phyloP scores from a whole-genome alignment of 2,113 vertebrate species.

The Aphyosemion australe region DNA sequence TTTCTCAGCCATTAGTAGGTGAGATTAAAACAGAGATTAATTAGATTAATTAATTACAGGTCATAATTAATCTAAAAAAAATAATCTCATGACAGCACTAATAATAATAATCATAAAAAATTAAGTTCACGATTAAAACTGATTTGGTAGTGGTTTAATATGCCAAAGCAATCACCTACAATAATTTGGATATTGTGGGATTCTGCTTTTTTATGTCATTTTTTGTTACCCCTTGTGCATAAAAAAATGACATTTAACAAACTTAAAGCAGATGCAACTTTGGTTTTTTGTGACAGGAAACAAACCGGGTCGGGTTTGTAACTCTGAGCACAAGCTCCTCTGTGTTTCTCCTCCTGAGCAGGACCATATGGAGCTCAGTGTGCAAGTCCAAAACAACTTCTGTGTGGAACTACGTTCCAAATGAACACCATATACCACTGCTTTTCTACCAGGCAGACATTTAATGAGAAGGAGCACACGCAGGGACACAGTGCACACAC shows the following conservation, averaged over 20 bases:
- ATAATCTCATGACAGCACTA: no score
- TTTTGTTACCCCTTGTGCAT: neutral
- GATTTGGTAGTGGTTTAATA: no score
- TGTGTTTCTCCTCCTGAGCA: conserved; percentile 50
- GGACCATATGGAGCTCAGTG: conserved; percentile 66
- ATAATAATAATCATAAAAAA: no score
- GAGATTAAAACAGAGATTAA: no score
- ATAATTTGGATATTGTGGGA: neutral
- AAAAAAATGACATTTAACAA: conserved; percentile 10
- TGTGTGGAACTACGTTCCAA: conserved; percentile 42
- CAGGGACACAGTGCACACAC: conserved; percentile 12
- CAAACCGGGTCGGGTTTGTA: conserved; percentile 34
- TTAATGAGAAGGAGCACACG: conserved; percentile 52
- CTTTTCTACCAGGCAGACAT: conserved; percentile 46
- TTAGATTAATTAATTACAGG: no score
- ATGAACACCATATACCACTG: conserved; percentile 43
- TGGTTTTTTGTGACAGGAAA: conserved; percentile 45
- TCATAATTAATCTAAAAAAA: no score
- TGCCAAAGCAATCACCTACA: no score
- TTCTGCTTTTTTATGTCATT: neutral
- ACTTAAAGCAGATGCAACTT: conserved; percentile 31
- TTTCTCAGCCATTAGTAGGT: no score
- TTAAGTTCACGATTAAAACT: no score
- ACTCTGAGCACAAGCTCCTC: conserved; percentile 23
- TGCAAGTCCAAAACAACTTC: conserved; percentile 60